Evolutionary conservation across 2,797 vertebrate genomes (phyloP).

Genomic region (Micrastur ruficollis): DNA sequence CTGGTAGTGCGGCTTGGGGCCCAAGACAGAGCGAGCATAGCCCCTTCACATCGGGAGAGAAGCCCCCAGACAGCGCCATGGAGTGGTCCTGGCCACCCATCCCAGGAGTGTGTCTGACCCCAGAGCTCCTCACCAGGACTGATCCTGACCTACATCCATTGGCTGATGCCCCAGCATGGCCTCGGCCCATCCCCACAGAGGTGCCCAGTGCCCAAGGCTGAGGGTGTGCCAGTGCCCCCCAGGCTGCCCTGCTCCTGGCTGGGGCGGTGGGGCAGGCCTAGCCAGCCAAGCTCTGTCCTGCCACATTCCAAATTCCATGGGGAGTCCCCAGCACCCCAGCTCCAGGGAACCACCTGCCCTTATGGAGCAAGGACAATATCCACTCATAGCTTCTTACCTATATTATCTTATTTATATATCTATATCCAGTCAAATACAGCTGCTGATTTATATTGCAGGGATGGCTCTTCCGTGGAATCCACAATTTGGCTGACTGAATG

Average conservation of each 20-base stretch:
- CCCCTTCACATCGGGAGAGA: background rate
- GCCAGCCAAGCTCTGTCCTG: background rate
- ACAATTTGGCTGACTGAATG: background rate
- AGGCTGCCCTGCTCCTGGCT: background rate
- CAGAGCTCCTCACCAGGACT: background rate
- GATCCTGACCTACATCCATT: background rate
- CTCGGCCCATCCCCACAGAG: background rate
- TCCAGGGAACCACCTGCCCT: background rate
- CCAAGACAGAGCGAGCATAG: background rate
- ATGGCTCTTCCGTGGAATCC: background rate
- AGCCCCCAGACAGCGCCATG: background rate
- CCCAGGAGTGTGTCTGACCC: background rate
- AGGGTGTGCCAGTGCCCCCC: background rate
- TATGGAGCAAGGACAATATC: background rate
- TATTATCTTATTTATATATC: background rate
- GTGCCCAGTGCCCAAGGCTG: background rate
- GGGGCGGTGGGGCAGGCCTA: background rate
- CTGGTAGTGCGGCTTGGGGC: background rate
- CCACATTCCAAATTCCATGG: too few species aligned
- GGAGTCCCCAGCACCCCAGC: accelerated
- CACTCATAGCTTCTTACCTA: background rate
- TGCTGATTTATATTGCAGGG: background rate
- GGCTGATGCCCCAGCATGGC: background rate
- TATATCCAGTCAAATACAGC: background rate
- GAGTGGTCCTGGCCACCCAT: background rate